Conservation (phyloP, 2,113 vertebrate species). For the Glaucomys volans region DNA sequence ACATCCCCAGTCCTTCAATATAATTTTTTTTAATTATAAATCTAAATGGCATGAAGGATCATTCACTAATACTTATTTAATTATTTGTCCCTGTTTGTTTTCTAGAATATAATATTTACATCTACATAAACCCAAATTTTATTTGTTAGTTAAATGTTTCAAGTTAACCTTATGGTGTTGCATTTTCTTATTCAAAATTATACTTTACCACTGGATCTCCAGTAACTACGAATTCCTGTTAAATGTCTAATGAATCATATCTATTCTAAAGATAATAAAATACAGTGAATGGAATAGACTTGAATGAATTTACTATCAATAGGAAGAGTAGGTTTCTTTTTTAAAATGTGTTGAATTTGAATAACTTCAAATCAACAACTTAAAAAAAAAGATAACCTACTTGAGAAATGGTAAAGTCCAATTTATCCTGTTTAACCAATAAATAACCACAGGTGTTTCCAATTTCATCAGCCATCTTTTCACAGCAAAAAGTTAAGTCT, state of each 20-base stretch:
- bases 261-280: neutral
- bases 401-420: neutral
- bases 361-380: conserved; percentile 11
- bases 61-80: conserved; percentile 44
- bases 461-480: conserved; percentile 26
- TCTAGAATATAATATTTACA: conserved; percentile 32
- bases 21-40: neutral
- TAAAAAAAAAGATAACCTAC: neutral
- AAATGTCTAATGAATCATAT: neutral
- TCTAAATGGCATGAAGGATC: conserved; percentile 7
- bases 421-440: neutral
- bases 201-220: neutral
- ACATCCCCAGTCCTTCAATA: neutral
- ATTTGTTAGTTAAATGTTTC: neutral
- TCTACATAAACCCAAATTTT: neutral
- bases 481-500: conserved; percentile 21
- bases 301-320: neutral
- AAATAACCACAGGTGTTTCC: neutral
- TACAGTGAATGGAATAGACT: neutral
- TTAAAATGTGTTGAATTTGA: conserved; percentile 7
- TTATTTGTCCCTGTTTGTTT: neutral
- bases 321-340: neutral
- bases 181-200: neutral
- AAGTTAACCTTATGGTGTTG: neutral
- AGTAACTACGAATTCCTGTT: neutral